Percentiles rank a stretch among this genome's conserved stretches.
Evolutionary conservation across 2,113 vertebrate genomes (phyloP).

Genomic region (Spermophilus dauricus): DNA sequence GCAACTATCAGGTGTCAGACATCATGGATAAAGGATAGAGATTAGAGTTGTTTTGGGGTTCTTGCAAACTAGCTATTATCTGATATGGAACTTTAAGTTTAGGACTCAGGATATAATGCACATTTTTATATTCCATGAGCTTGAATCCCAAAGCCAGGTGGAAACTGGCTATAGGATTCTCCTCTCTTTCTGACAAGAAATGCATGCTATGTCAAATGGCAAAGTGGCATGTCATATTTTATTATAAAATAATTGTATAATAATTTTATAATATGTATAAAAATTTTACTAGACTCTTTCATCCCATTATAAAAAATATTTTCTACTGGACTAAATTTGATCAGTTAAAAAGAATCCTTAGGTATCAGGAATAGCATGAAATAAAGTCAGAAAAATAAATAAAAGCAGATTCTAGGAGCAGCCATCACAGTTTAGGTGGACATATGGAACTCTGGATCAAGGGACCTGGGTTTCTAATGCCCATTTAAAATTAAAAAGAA

Average conservation of each 20-base stretch:
- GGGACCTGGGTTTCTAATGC: background rate
- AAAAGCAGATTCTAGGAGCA: background rate
- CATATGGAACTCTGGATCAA: background rate
- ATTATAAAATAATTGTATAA: constrained; percentile 29
- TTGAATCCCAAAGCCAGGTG: background rate
- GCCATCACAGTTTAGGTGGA: background rate
- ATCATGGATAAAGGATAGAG: background rate
- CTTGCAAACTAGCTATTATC: background rate
- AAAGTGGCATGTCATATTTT: background rate
- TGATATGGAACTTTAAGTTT: background rate
- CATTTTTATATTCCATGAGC: background rate
- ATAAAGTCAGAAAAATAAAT: constrained; percentile 51
- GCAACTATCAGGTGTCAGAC: background rate
- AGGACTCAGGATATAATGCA: background rate
- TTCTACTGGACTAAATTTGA: background rate
- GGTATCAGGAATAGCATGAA: background rate
- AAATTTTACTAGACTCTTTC: background rate
- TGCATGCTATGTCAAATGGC: background rate
- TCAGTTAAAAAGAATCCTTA: background rate
- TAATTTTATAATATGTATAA: background rate
- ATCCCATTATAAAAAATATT: constrained; percentile 15
- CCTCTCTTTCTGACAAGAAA: background rate
- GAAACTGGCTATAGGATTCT: background rate
- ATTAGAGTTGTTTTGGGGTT: background rate
- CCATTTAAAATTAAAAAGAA: background rate